phyloP scores from a whole-genome alignment of 2,797 vertebrate species.

The Bryconaethiops microstoma region DNA sequence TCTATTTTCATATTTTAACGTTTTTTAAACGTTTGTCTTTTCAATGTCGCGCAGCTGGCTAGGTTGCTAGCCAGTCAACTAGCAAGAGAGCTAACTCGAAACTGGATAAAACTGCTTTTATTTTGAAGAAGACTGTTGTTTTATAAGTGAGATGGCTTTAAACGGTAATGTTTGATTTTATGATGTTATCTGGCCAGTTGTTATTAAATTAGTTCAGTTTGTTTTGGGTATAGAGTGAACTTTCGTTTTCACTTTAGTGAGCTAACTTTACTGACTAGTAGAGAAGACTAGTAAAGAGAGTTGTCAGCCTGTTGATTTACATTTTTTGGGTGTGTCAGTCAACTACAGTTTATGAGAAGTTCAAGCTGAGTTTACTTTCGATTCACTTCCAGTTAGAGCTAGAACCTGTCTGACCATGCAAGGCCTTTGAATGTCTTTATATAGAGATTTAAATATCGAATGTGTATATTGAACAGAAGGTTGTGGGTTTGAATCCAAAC shows the following conservation, averaged over 20 bases:
- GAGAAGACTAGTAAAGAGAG: too few species aligned
- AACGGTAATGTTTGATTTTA: neutral
- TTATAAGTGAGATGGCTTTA: neutral
- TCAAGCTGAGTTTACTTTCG: neutral
- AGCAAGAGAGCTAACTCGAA: neutral
- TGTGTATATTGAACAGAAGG: neutral
- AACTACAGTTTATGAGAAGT: too few species aligned
- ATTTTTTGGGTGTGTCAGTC: too few species aligned
- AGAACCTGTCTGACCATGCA: neutral
- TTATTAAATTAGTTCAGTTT: neutral
- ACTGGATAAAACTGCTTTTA: neutral
- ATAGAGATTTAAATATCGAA: neutral
- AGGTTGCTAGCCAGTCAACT: neutral
- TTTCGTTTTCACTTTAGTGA: slow-evolving; percentile 11
- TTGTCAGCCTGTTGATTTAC: neutral
- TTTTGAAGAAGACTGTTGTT: neutral
- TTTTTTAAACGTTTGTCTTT: neutral
- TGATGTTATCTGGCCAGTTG: neutral
- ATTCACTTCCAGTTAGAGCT: neutral
- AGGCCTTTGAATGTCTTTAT: neutral
- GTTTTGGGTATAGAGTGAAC: neutral
- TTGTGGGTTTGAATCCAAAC: too few species aligned
- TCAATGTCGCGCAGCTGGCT: neutral
- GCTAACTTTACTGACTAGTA: neutral
- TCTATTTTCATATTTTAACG: neutral